A percentile compares a stretch with the other conserved stretches of the same genome.
Evolutionary conservation across 2,113 vertebrate species (phyloP).

Genomic region (Nothobranchius kuhntae): DNA sequence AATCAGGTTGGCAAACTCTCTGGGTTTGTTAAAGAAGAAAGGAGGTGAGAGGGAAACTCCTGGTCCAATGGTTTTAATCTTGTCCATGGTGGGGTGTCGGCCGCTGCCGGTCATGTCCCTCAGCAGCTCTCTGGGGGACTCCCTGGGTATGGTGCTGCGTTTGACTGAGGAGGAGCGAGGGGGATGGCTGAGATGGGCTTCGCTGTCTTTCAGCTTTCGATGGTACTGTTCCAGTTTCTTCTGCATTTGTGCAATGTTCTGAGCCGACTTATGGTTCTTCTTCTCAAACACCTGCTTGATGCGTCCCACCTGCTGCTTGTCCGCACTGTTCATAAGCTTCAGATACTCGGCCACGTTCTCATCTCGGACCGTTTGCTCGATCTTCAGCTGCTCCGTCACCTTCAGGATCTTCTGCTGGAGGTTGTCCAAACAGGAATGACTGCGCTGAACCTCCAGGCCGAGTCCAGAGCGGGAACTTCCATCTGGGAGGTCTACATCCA

Average conservation of each 20-base stretch:
- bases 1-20: slow-evolving; percentile 94
- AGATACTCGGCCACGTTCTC: slow-evolving; percentile 95
- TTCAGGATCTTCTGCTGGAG: slow-evolving; percentile 97
- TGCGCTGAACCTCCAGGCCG: slow-evolving; percentile 85
- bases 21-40: slow-evolving; percentile 92
- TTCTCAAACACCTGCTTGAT: slow-evolving; percentile 98
- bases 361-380: slow-evolving; percentile 91
- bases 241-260: slow-evolving; percentile 93
- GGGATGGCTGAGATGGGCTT: slow-evolving; percentile 64
- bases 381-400: slow-evolving; percentile 95
- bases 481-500: slow-evolving; percentile 65
- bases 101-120: slow-evolving; percentile 90
- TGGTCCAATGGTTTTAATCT: slow-evolving; percentile 91
- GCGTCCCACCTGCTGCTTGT: slow-evolving; percentile 92
- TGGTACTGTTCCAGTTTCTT: slow-evolving; percentile 96
- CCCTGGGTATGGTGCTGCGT: slow-evolving; percentile 76
- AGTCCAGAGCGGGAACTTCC: slow-evolving; percentile 19
- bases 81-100: slow-evolving; percentile 89
- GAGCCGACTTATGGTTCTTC: slow-evolving; percentile 96
- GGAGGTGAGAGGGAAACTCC: slow-evolving; percentile 89
- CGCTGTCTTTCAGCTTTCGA: slow-evolving; percentile 90
- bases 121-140: slow-evolving; percentile 88
- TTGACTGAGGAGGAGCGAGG: slow-evolving; percentile 36
- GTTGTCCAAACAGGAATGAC: slow-evolving; percentile 88
- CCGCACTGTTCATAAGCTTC: slow-evolving; percentile 93